Base-by-base conservation (phyloP, 1,140 invertebrate species). In the Saxidomus purpurata region DNA sequence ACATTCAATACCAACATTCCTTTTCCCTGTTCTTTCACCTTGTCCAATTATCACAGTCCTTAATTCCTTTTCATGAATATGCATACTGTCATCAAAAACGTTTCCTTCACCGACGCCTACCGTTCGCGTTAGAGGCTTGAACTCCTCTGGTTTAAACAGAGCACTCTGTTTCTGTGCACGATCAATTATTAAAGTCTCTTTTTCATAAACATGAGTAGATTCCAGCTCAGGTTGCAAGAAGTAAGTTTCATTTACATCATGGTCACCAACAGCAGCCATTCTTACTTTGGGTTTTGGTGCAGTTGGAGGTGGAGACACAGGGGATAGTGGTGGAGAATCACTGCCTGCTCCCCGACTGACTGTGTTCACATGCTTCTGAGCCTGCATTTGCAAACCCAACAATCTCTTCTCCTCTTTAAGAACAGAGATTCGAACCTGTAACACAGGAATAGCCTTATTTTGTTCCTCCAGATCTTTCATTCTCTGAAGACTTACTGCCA, bases 381-480 rank as follows among this genome's bases (percentile, higher is more conserved):
- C 93, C 93, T 95, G 95, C 47, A 97, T 94, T 93, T 97, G 96
- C 43, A 96, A 95, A 74, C 97, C 93, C 83, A 98, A 94, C 38
- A 97, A 96, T 25, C 97, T 96, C 90, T 98, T 98, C 94, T 98
- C 98, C 91, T 98, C 97, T 93, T 97, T 97, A 77, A 98, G 94
- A 40, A 97, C 96, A 52, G 96, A 97, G 19, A 98, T 96, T 96
- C 94, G 77, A 94, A 98, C 97, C 97, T 98, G 97, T 77, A 98
- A 95, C 92, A 97, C 96, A n/a, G 98, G 98, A 95, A 98, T 97
- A 49, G 97, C 95, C 96, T 98, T 98, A 28, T 98, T 97, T 96
- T 98, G 97, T 94, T 98, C 97, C 96, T 98, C 98, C 87, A 98
- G 96, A 93, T 98, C 97, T 94, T 97, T 97, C 95, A 98, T 97